These are phyloP conservation scores for Centropyge bicolor DNA, from an alignment of 2,797 vertebrate species.

Conservation along the genomic window DNA sequence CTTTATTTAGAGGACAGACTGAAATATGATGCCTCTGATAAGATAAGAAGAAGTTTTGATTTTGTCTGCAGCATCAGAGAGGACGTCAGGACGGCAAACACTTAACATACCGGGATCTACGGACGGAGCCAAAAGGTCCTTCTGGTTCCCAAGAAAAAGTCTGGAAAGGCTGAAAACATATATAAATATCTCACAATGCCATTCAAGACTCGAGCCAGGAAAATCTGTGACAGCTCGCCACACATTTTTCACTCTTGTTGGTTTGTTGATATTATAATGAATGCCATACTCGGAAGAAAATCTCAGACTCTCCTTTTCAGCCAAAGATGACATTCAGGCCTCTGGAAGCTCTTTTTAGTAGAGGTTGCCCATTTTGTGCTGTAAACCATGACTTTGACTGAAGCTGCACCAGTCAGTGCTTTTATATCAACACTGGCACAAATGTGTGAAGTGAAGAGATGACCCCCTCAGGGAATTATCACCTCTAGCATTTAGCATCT, in stretches of 20 bases:
- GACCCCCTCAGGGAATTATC: too few species aligned
- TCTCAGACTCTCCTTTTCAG: neutral
- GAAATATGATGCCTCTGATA: conserved; percentile 41
- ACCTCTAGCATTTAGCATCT: neutral
- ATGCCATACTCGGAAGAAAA: neutral
- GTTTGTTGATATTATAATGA: conserved; percentile 18
- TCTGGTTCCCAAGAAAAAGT: conserved; percentile 53
- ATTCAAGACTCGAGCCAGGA: conserved; percentile 37
- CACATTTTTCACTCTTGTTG: conserved; percentile 42
- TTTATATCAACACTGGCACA: too few species aligned
- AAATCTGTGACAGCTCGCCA: conserved; percentile 37
- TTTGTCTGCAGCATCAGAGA: conserved; percentile 20
- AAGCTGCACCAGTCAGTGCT: neutral
- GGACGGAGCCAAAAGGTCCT: conserved; percentile 40
- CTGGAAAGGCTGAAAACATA: conserved; percentile 41
- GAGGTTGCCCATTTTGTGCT: neutral
- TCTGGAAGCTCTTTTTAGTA: neutral
- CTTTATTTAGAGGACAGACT: conserved; percentile 50
- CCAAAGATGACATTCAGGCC: conserved; percentile 14
- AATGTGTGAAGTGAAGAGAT: too few species aligned
- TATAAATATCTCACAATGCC: conserved; percentile 23
- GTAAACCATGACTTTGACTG: neutral
- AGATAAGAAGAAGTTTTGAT: conserved; percentile 40
- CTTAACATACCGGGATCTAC: conserved; percentile 21
- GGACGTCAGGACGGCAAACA: neutral